phyloP scores from a whole-genome alignment of 64 coral and sea anemone genomes.

The Cladopsammia gracilis region DNA sequence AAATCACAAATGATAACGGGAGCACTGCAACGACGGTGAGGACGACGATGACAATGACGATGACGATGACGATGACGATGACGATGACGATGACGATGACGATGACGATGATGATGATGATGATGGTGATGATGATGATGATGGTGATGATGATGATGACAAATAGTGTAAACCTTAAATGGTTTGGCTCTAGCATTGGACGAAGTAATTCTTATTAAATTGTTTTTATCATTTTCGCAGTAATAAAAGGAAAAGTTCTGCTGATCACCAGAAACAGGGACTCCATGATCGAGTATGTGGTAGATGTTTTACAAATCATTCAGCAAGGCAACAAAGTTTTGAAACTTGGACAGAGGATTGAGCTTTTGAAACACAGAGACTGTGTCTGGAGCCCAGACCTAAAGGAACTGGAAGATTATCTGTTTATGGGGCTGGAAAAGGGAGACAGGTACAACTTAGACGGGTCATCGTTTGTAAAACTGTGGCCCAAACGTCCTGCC shows the following conservation, averaged over 20 bases:
- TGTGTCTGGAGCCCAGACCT: constrained; percentile 64
- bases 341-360: background rate
- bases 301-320: constrained; percentile 50
- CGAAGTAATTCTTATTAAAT: too few relatives aligned
- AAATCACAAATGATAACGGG: too few relatives aligned
- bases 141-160: too few relatives aligned
- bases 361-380: constrained; percentile 55
- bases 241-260: constrained; percentile 68
- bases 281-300: constrained; percentile 37
- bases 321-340: constrained; percentile 60
- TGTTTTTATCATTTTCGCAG: constrained; percentile 22
- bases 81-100: too few relatives aligned
- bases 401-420: constrained; percentile 57
- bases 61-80: too few relatives aligned
- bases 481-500: background rate
- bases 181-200: too few relatives aligned
- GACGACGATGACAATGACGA: too few relatives aligned
- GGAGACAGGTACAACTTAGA: constrained; percentile 10
- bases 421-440: constrained; percentile 76
- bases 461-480: constrained; percentile 22
- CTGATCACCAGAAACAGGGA: constrained; percentile 42
- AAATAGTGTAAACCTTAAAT: too few relatives aligned
- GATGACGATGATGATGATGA: too few relatives aligned
- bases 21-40: too few relatives aligned
- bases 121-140: too few relatives aligned